phyloP scores from a whole-genome alignment of 1,140 invertebrate genomes.

The Tetragnatha versicolor region DNA sequence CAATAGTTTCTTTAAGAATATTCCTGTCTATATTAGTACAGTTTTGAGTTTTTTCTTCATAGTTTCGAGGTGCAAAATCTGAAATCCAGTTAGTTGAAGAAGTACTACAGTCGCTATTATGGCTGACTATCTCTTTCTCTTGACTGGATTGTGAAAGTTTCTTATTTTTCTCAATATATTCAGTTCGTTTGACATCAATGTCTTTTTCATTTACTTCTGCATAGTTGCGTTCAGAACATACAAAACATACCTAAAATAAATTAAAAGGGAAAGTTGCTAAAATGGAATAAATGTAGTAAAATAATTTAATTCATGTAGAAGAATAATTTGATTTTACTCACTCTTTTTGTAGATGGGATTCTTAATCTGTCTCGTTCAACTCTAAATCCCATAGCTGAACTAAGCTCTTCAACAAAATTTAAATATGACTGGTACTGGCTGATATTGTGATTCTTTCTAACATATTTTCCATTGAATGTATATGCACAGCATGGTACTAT shows the following conservation, averaged over 20 bases:
- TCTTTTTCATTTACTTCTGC: constrained; percentile 46
- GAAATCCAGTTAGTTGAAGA: neutral
- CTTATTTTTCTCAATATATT: constrained; percentile 21
- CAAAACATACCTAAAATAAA: constrained; percentile 72
- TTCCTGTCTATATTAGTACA: constrained; percentile 81
- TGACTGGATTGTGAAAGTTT: neutral
- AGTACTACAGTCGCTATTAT: neutral
- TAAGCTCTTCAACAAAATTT: constrained; percentile 76
- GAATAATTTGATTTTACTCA: neutral
- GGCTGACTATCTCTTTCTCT: neutral
- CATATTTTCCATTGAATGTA: constrained; percentile 88
- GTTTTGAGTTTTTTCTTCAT: constrained; percentile 78
- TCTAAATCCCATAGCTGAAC: constrained; percentile 77
- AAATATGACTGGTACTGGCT: constrained; percentile 84
- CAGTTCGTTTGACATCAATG: constrained; percentile 57
- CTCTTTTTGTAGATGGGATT: constrained; percentile 94
- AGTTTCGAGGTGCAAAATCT: constrained; percentile 73
- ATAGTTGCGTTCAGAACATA: constrained; percentile 72
- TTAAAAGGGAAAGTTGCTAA: neutral
- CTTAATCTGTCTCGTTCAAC: constrained; percentile 81
- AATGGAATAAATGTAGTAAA: neutral
- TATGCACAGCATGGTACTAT: constrained; percentile 93
- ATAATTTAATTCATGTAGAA: neutral
- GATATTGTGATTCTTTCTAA: constrained; percentile 68
- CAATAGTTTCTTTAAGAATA: constrained; percentile 70